These are phyloP conservation scores for Monoplex corrugatus DNA, from an alignment of 2,888 invertebrate genomes.

Conservation along the genomic window DNA sequence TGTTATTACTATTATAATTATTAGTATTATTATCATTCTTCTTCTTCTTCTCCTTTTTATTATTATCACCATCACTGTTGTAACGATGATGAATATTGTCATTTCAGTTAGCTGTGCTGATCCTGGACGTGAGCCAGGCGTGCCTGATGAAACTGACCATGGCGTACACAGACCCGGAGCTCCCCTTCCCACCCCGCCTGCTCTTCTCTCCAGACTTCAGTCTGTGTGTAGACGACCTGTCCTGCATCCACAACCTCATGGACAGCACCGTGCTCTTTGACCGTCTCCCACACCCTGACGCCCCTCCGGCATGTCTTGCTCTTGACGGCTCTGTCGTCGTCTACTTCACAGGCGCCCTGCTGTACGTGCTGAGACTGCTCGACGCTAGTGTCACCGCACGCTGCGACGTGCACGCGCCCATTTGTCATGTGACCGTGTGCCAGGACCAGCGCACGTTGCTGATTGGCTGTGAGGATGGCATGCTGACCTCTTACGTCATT, in stretches of 20 bases:
- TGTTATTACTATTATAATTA: no score
- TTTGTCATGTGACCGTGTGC: constrained; percentile 71
- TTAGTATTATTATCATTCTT: no score
- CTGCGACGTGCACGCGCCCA: constrained; percentile 74
- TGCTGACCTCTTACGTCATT: constrained; percentile 75
- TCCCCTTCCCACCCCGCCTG: constrained; percentile 51
- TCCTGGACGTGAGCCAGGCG: background rate
- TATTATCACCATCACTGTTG: no score
- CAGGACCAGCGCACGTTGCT: constrained; percentile 77
- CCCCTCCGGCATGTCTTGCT: constrained; percentile 72
- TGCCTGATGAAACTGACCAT: background rate
- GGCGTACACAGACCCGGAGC: background rate
- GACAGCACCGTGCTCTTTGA: constrained; percentile 63
- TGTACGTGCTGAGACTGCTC: constrained; percentile 69
- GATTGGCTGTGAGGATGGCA: constrained; percentile 78
- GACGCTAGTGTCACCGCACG: constrained; percentile 69
- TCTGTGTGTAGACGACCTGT: constrained; percentile 74
- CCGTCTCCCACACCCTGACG: constrained; percentile 58
- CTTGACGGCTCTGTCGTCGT: constrained; percentile 72
- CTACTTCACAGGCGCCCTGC: constrained; percentile 64
- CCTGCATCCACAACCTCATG: constrained; percentile 72
- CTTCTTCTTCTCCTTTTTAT: no score
- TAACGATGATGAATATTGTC: background rate
- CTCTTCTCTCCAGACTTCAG: constrained; percentile 72
- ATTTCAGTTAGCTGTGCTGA: background rate